A percentile compares a stretch with the other conserved stretches of the same genome.
These are phyloP conservation scores for Nymphalis io DNA, from an alignment of 1,140 invertebrate species.

Conservation along the genomic window DNA sequence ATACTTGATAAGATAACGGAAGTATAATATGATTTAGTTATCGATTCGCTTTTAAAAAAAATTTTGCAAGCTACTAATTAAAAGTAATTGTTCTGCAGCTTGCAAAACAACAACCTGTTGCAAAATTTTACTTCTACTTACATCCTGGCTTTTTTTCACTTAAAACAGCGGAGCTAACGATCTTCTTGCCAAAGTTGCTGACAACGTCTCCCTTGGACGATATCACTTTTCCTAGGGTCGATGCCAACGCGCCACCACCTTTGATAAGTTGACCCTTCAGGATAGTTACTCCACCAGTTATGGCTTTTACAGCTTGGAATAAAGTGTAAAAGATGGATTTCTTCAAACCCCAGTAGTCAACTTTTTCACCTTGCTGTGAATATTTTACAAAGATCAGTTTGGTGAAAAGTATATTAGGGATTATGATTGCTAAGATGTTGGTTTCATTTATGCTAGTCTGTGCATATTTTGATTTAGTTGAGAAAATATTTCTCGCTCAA, in stretches of 20 bases:
- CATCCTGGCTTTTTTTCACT: slow-evolving; percentile 76
- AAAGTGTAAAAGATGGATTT: slow-evolving; percentile 90
- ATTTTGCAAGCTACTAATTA: too few species aligned
- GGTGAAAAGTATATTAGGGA: too few species aligned
- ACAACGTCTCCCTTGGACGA: slow-evolving; percentile 87
- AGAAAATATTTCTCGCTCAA: too few species aligned
- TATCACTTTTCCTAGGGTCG: slow-evolving; percentile 87
- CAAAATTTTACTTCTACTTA: slow-evolving; percentile 44
- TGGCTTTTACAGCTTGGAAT: slow-evolving; percentile 91
- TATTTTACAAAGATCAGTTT: neutral
- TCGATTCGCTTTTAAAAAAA: too few species aligned
- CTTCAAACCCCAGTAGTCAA: slow-evolving; percentile 89
- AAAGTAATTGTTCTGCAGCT: too few species aligned
- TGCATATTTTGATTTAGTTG: too few species aligned
- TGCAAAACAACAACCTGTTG: neutral
- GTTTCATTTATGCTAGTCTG: neutral
- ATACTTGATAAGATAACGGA: too few species aligned
- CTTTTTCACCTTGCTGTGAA: slow-evolving; percentile 76
- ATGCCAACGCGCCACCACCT: slow-evolving; percentile 88
- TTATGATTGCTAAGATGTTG: too few species aligned
- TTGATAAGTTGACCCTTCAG: slow-evolving; percentile 92
- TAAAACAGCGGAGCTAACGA: slow-evolving; percentile 86
- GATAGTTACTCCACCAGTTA: slow-evolving; percentile 91
- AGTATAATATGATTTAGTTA: too few species aligned
- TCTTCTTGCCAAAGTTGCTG: slow-evolving; percentile 87